phyloP scores from a whole-genome alignment of 2,113 vertebrate species.

The Engystomops pustulosus region DNA sequence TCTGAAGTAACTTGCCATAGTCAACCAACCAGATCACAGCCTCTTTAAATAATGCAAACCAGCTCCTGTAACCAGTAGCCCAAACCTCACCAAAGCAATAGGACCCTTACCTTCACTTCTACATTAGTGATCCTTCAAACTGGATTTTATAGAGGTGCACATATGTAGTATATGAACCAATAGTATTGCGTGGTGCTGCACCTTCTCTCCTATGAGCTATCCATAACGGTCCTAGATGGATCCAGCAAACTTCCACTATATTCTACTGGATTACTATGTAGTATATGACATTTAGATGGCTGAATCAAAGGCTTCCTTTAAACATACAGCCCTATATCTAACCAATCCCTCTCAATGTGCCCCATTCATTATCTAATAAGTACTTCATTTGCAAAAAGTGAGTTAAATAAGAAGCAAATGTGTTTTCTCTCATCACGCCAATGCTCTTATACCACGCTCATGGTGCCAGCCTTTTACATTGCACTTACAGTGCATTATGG shows the following conservation, averaged over 20 bases:
- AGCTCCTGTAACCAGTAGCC: no score
- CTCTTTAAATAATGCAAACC: no score
- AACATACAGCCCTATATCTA: not conserved
- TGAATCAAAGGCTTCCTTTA: not conserved
- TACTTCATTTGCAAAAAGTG: constrained; percentile 26
- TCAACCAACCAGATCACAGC: no score
- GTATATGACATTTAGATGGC: not conserved
- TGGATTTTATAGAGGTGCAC: not conserved
- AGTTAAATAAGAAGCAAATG: constrained; percentile 45
- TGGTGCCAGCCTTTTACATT: constrained; percentile 32
- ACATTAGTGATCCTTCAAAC: not conserved
- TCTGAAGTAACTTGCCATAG: no score
- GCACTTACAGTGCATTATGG: constrained; percentile 50
- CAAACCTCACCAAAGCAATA: no score
- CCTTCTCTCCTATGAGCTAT: no score
- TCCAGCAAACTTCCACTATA: no score
- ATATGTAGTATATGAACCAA: no score
- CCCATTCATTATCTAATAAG: constrained; percentile 21
- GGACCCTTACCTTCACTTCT: no score
- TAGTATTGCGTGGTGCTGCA: no score
- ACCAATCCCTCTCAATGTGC: not conserved
- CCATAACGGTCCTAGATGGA: no score
- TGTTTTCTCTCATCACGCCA: constrained; percentile 40
- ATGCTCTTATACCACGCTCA: constrained; percentile 40
- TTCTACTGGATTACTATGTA: no score